Evolutionary conservation across 2,888 invertebrate genomes (phyloP).

Genomic region (Pantelozetes paolii): DNA sequence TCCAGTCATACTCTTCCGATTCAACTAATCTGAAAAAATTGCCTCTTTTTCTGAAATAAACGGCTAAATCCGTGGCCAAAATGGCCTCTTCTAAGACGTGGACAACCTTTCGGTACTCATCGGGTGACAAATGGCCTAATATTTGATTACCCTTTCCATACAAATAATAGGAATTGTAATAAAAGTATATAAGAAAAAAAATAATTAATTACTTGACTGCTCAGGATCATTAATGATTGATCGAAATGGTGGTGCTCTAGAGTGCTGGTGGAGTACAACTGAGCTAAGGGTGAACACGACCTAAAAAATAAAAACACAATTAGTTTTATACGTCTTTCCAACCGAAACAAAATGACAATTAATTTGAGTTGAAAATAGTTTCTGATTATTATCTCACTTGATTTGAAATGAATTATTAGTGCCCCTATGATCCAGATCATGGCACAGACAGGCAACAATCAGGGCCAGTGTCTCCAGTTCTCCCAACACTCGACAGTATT

Average conservation of each 20-base stretch:
- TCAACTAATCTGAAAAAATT: constrained; percentile 71
- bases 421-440: constrained; percentile 91
- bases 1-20: constrained; percentile 62
- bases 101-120: constrained; percentile 83
- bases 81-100: constrained; percentile 89
- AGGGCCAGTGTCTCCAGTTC: constrained; percentile 85
- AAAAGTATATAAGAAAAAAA: constrained; percentile 28
- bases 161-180: no score
- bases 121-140: constrained; percentile 76
- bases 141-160: constrained; percentile 75
- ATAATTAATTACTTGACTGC: constrained; percentile 60
- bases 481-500: constrained; percentile 88
- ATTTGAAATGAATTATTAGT: constrained; percentile 97
- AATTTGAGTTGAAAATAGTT: no score
- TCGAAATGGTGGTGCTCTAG: constrained; percentile 98
- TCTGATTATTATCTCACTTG: constrained; percentile 59
- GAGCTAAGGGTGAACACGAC: constrained; percentile 82
- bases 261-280: constrained; percentile 86
- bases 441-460: constrained; percentile 87
- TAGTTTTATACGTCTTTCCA: not conserved
- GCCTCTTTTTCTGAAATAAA: constrained; percentile 86
- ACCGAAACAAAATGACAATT: no score
- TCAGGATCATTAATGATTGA: constrained; percentile 92
- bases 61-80: constrained; percentile 85
- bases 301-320: not conserved